Base-by-base conservation (phyloP, 2,113 vertebrate genomes). In the Syngnathus typhle region DNA sequence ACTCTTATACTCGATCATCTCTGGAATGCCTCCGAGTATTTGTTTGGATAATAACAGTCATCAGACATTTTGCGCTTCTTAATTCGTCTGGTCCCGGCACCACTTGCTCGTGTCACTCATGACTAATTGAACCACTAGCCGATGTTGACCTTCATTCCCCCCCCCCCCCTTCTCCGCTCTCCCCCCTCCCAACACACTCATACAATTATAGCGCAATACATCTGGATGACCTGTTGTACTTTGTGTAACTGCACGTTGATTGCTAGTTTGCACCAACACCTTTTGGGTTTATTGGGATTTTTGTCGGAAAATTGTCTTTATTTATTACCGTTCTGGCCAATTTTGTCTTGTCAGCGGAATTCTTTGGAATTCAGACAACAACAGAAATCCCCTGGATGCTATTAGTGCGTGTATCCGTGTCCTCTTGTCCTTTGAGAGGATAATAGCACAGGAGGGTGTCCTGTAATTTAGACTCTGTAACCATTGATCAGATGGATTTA, bases 401-500 rank as follows among this genome's bases (percentile, higher is more conserved):
- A 10, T 66, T 71, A 61, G 12, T 81, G 79, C 61, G 80, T 78
- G 81, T 81, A 82, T 83, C 78, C 65, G 54, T 83, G 70, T 79
- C 70, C 69, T 81, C 75, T 75, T 78, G 70, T 86, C 77, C 71
- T 76, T 60, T 68, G 75, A 63, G 67, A 74, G 79, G 72, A 79
- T 90, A 90, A 91, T 89, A 77, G 81, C 65, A 65, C 78, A 69
- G 74, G 66, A 67, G 10, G 51, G 72, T 74, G 81, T 88, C 87
- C 87, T 91, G 83, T 91, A 90, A 91, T 91, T 89, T 88, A 84
- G 77, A 69, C 77, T 81, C 83, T 56, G 69, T 73, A 84, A 75
- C 85, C 85, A 90, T 90, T 88, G 91, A 90, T 91, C 87, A 86
- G 72, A 69, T 80, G 81, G 81, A 91, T 90, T 90, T 90, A 90